Percentiles rank a stretch among this genome's conserved stretches.
phyloP scores from a whole-genome alignment of 2,888 invertebrate species.

The Harpalus rubripes region DNA sequence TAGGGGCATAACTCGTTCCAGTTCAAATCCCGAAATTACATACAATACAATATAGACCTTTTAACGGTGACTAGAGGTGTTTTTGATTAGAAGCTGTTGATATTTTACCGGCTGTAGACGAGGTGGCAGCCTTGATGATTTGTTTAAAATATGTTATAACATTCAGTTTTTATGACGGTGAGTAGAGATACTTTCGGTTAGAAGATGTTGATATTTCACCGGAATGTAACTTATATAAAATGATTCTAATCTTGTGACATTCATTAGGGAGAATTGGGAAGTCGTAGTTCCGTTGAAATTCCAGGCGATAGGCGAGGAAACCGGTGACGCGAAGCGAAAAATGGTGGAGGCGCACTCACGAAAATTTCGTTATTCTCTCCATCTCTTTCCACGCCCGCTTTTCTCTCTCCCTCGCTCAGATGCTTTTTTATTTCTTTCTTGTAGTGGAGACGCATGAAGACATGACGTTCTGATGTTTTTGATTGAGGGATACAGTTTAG shows the following conservation, averaged over 20 bases:
- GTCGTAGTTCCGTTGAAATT: slow-evolving; percentile 18
- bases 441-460: slow-evolving; percentile 11
- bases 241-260: slow-evolving; percentile 6
- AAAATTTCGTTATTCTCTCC: slow-evolving; percentile 16
- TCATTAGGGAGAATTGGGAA: slow-evolving; percentile 2
- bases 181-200: too few relatives aligned
- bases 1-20: too few relatives aligned
- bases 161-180: too few relatives aligned
- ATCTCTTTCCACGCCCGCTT: background rate
- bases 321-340: slow-evolving; percentile 36
- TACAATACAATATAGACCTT: too few relatives aligned
- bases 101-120: too few relatives aligned
- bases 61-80: too few relatives aligned
- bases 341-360: slow-evolving; percentile 29
- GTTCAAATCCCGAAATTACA: too few relatives aligned
- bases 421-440: slow-evolving; percentile 33
- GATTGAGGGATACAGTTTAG: slow-evolving; percentile 5
- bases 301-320: slow-evolving; percentile 11
- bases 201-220: too few relatives aligned
- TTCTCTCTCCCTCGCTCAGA: slow-evolving; percentile 21
- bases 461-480: slow-evolving; percentile 11
- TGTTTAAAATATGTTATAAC: too few relatives aligned
- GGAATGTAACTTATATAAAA: background rate
- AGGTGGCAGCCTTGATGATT: too few relatives aligned
- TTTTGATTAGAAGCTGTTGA: too few relatives aligned